Conservation (phyloP, 2,888 invertebrate genomes). For the Lasioglossum calceatum region DNA sequence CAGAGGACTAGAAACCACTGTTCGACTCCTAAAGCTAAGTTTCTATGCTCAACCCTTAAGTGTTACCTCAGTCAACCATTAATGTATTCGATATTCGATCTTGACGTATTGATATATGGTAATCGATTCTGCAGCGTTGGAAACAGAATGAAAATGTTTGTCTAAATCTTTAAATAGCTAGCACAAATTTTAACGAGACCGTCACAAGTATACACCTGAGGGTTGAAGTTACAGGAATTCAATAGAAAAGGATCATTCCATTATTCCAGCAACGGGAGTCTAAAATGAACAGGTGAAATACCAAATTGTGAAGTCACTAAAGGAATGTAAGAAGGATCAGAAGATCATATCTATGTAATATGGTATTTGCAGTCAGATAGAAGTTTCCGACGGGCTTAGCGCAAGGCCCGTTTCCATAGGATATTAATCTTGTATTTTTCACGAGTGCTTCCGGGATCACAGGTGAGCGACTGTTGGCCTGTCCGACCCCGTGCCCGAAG, state of each 20-base stretch:
- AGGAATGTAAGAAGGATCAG: background rate
- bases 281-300: background rate
- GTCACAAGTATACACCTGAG: background rate
- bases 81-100: background rate
- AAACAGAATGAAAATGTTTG: background rate
- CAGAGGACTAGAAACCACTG: background rate
- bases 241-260: background rate
- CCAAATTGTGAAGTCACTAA: background rate
- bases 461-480: constrained; percentile 57
- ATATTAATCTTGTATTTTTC: constrained; percentile 33
- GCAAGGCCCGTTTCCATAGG: background rate
- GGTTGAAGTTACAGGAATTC: background rate
- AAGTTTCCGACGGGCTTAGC: background rate
- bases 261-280: background rate
- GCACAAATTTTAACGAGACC: background rate
- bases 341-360: background rate
- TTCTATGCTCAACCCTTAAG: background rate
- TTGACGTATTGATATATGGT: background rate
- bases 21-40: background rate
- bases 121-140: background rate
- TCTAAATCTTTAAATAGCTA: background rate
- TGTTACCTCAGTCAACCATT: background rate
- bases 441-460: constrained; percentile 62
- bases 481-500: constrained; percentile 42
- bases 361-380: background rate